Evolutionary conservation across 2,888 invertebrate genomes (phyloP).

Genomic region (Callyntrura sp.): DNA sequence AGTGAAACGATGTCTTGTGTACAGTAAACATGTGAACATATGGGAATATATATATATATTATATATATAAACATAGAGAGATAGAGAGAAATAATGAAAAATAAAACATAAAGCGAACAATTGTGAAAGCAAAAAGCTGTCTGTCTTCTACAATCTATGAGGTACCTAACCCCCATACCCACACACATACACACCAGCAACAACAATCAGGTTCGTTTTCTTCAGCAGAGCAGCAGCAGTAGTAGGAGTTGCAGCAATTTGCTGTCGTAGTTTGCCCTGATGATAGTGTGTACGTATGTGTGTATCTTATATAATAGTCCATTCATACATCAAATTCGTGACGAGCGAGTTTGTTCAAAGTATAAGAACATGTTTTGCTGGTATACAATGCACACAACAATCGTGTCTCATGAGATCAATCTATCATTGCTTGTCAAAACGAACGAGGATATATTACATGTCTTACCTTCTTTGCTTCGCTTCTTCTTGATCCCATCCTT

Average conservation of each 20-base stretch:
- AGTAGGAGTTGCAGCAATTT: neutral
- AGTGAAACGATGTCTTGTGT: slow-evolving; percentile 55
- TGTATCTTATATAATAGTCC: neutral
- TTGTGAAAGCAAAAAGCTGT: slow-evolving; percentile 71
- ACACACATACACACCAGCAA: slow-evolving; percentile 4
- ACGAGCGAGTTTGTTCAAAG: slow-evolving; percentile 4
- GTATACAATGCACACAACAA: slow-evolving; percentile 25
- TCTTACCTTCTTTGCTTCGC: slow-evolving; percentile 95
- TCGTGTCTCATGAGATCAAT: slow-evolving; percentile 77
- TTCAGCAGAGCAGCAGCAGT: neutral
- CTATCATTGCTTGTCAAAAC: slow-evolving; percentile 75
- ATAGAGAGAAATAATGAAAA: slow-evolving; percentile 38
- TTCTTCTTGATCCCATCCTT: slow-evolving; percentile 93
- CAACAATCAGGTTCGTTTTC: neutral
- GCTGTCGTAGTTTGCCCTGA: neutral
- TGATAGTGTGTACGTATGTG: neutral
- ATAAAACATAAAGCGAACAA: slow-evolving; percentile 65
- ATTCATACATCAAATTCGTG: slow-evolving; percentile 31
- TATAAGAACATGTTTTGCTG: slow-evolving; percentile 43
- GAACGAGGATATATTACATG: slow-evolving; percentile 81
- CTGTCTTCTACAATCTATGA: slow-evolving; percentile 60
- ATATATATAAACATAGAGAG: neutral
- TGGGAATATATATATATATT: too few relatives aligned
- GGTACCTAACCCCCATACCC: slow-evolving; percentile 40
- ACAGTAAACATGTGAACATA: slow-evolving; percentile 52